A percentile compares a stretch with the other conserved stretches of the same genome.
These are phyloP conservation scores for Cheilosia grossa DNA, from an alignment of 2,888 invertebrate genomes.

Conservation along the genomic window DNA sequence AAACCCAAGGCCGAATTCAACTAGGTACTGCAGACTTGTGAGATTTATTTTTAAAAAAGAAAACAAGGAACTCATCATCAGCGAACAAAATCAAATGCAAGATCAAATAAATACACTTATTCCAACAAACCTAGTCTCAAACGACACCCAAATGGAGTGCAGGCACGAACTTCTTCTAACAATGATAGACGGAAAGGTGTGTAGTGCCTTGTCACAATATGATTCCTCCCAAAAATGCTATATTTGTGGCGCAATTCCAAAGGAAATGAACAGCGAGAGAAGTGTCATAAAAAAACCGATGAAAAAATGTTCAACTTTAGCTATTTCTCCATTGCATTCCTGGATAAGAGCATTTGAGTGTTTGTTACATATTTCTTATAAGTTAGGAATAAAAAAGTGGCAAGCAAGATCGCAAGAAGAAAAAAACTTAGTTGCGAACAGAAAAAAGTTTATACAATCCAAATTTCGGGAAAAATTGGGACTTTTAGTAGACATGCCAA, in stretches of 20 bases:
- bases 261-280: slow-evolving; percentile 22
- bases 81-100: slow-evolving; percentile 24
- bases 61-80: slow-evolving; percentile 33
- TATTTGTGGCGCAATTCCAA: too few species aligned
- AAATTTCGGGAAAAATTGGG: too few species aligned
- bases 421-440: too few species aligned
- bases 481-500: too few species aligned
- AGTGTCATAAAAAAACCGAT: background rate
- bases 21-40: slow-evolving; percentile 14
- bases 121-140: slow-evolving; percentile 15
- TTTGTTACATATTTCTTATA: too few species aligned
- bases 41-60: slow-evolving; percentile 31
- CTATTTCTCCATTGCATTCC: background rate
- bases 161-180: slow-evolving; percentile 28
- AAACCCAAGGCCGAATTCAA: slow-evolving; percentile 27
- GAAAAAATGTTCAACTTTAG: slow-evolving; percentile 20
- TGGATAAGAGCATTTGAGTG: slow-evolving; percentile 30
- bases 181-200: slow-evolving; percentile 39
- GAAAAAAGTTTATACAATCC: background rate
- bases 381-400: slow-evolving; percentile 10
- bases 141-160: slow-evolving; percentile 1
- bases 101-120: slow-evolving; percentile 17
- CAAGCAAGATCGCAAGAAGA: background rate
- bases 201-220: slow-evolving; percentile 39
- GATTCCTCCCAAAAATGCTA: too few species aligned